phyloP scores from a whole-genome alignment of 1,140 invertebrate genomes.

The Eulimnadia texana region DNA sequence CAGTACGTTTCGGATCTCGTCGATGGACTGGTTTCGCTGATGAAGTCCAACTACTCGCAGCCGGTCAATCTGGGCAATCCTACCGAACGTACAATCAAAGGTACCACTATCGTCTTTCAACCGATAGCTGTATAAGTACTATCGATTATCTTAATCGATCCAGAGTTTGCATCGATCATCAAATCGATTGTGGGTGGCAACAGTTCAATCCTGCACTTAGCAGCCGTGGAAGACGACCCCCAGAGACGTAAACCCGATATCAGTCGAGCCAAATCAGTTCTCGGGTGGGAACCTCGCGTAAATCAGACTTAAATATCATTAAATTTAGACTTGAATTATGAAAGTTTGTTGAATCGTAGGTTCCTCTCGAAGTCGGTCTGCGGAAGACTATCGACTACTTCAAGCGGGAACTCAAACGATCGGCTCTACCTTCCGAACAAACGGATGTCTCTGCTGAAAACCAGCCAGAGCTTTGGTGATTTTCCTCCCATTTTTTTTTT shows the following conservation, averaged over 20 bases:
- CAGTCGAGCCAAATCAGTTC: conserved; percentile 59
- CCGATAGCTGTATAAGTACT: conserved; percentile 16
- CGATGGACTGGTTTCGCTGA: conserved; percentile 80
- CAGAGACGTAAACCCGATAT: conserved; percentile 88
- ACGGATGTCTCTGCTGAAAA: neutral
- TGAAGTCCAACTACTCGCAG: conserved; percentile 84
- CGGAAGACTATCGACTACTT: conserved; percentile 85
- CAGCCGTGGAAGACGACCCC: conserved; percentile 88
- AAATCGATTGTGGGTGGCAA: conserved; percentile 67
- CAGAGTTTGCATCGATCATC: conserved; percentile 89
- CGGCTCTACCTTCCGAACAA: conserved; percentile 10
- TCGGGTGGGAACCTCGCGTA: conserved; percentile 91
- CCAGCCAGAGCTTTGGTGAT: neutral
- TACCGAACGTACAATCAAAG: conserved; percentile 88
- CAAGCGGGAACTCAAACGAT: conserved; percentile 62
- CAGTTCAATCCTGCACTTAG: conserved; percentile 65
- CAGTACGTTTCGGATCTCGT: conserved; percentile 97
- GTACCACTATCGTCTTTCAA: conserved; percentile 31
- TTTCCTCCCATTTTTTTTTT: too few relatives aligned
- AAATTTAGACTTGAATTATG: neutral
- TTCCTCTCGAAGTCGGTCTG: conserved; percentile 63
- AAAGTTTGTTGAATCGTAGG: conserved; percentile 29
- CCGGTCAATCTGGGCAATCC: conserved; percentile 98
- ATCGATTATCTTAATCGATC: conserved; percentile 26
- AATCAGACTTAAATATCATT: conserved; percentile 15